These are phyloP conservation scores for Arrhopalites spinosus DNA, from an alignment of 2,888 invertebrate genomes.

Conservation along the genomic window DNA sequence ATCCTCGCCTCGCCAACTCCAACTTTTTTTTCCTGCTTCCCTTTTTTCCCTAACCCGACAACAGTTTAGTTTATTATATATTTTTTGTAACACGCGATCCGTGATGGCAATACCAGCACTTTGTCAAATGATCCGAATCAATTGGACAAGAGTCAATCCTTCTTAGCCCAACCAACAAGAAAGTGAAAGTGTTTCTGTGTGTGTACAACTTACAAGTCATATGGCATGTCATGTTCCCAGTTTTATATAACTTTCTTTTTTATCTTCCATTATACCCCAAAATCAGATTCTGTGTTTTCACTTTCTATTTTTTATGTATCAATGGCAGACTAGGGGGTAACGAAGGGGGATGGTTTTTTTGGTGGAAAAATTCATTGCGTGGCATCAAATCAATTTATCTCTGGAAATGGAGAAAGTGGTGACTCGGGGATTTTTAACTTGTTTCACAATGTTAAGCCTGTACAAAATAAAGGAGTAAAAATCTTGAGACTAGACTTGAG, in stretches of 20 bases:
- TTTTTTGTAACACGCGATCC: slow-evolving; percentile 18
- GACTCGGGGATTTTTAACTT: no score
- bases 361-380: no score
- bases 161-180: neutral
- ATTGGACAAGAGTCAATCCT: slow-evolving; percentile 21
- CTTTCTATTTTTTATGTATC: neutral
- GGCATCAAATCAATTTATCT: no score
- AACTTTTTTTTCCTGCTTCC: neutral
- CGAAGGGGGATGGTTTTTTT: no score
- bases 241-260: neutral
- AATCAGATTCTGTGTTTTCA: neutral
- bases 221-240: neutral
- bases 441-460: no score
- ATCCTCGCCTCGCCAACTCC: neutral
- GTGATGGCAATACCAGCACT: slow-evolving; percentile 17
- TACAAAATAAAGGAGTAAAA: no score
- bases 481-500: neutral
- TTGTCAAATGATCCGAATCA: slow-evolving; percentile 30
- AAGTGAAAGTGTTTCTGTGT: no score
- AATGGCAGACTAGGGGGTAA: no score
- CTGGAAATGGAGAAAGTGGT: no score
- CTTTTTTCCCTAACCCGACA: neutral
- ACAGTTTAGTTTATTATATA: slow-evolving; percentile 8
- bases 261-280: neutral
- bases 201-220: neutral